These are phyloP conservation scores for Dione vanillae DNA, from an alignment of 2,888 invertebrate species.

Conservation along the genomic window DNA sequence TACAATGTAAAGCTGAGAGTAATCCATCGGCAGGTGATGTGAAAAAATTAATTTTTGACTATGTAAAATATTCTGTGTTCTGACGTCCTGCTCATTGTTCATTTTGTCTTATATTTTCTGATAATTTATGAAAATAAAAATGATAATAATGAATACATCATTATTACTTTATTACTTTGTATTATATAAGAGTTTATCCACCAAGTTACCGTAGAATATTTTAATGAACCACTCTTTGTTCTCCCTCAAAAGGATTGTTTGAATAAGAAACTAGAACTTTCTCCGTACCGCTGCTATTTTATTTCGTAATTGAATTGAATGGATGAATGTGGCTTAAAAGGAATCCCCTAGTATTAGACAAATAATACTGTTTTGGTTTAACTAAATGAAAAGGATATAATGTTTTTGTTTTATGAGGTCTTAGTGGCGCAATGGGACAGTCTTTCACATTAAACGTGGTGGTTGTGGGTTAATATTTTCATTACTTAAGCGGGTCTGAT, in stretches of 20 bases:
- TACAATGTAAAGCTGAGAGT: no score
- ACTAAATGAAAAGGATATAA: slow-evolving; percentile 9
- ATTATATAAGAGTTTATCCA: slow-evolving; percentile 40
- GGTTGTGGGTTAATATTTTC: no score
- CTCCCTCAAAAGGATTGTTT: slow-evolving; percentile 70
- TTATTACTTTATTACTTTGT: slow-evolving; percentile 42
- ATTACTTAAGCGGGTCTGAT: no score
- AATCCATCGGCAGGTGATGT: no score
- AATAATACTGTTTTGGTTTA: slow-evolving; percentile 37
- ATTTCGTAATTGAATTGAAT: slow-evolving; percentile 77
- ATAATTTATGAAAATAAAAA: no score
- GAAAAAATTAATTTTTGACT: background rate
- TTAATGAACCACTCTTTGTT: slow-evolving; percentile 77
- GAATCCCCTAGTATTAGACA: slow-evolving; percentile 52
- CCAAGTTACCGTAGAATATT: slow-evolving; percentile 62
- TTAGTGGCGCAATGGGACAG: background rate
- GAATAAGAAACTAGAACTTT: slow-evolving; percentile 71
- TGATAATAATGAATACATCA: no score
- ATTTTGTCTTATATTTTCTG: no score
- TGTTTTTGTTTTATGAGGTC: background rate
- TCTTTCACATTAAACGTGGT: no score
- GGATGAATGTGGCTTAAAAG: slow-evolving; percentile 62
- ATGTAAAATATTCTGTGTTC: no score
- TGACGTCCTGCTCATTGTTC: no score
- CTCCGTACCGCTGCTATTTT: slow-evolving; percentile 65